Evolutionary conservation across 2,888 invertebrate genomes (phyloP).

Genomic region (Drosophila cyrtoloma): DNA sequence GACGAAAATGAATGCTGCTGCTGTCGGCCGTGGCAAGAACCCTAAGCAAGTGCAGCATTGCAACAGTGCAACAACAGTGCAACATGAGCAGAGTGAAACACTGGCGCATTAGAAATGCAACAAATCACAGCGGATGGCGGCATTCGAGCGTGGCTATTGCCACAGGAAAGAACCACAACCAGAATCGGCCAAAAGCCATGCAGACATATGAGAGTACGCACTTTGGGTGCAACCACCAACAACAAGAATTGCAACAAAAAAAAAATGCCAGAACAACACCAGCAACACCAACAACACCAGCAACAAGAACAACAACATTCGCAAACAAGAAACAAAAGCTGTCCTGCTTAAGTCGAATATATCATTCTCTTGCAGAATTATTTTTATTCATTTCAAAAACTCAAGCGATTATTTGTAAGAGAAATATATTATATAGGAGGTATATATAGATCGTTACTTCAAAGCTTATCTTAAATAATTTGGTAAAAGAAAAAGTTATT

Average conservation of each 20-base stretch:
- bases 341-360: not conserved
- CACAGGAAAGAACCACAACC: constrained; percentile 67
- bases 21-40: constrained; percentile 21
- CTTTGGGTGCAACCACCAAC: constrained; percentile 73
- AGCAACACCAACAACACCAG: constrained; percentile 11
- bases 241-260: constrained; percentile 9
- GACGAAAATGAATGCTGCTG: constrained; percentile 65
- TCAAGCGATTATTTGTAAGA: not conserved
- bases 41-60: constrained; percentile 55
- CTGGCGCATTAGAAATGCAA: constrained; percentile 78
- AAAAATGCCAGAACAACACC: constrained; percentile 35
- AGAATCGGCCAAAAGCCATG: constrained; percentile 40
- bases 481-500: not conserved
- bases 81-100: constrained; percentile 69
- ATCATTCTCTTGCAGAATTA: not conserved
- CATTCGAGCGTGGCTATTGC: constrained; percentile 48
- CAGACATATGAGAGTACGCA: constrained; percentile 70
- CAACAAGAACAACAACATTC: constrained; percentile 28
- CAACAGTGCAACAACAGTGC: constrained; percentile 48
- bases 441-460: not conserved
- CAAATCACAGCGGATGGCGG: constrained; percentile 69
- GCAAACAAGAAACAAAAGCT: constrained; percentile 21
- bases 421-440: not conserved
- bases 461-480: not conserved
- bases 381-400: not conserved